Base-by-base conservation (phyloP, 2,888 invertebrate species). In the Plagiodera versicolora region DNA sequence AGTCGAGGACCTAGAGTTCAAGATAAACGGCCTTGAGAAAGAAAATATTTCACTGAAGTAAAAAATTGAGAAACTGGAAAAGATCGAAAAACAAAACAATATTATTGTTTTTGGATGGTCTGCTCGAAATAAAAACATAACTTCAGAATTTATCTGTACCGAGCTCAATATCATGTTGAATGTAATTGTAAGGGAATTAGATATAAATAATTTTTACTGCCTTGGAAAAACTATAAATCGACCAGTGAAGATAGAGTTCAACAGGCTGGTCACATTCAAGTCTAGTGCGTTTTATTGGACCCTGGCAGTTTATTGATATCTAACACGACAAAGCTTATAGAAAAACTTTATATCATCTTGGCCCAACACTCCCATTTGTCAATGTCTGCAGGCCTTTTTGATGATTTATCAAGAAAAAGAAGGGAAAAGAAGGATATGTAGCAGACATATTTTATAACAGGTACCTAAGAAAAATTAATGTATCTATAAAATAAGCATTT, bases 71-170 rank as follows among this genome's bases (percentile, higher is more conserved):
- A n/a, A 32, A 30, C 32, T 56, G 11, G 48, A 48, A 19, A 56
- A 18, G 11, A 47, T 11, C 8, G 10, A 32, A 32, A 56, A 35
- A 20, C 46, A 56, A n/a, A 56, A 56, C 8, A 56, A 56, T 32
- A 17, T 56, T 17, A 19, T 56, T 18, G 20, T 56, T 56, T 56
- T 56, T 48, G 35, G 56, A 47, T 20, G 46, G 47, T 6, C 24
- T 45, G 46, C 11, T 17, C 28, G 28, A 14, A 10, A 14, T 51
- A 4, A 35, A 16, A 17, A 52, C 6, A 52, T 52, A 32, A 35
- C 35, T 14, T 16, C 35, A 14, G 35, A 47, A 32, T 28, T 11
- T n/a, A 56, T 56, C 20, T 48, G 47, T 32, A 35, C 30, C 8
- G 32, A 56, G 47, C 17, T 54, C 45, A 45, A 44, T 1, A 45